Conservation (phyloP, 2,888 invertebrate genomes). For the Chrysina gloriosa region DNA sequence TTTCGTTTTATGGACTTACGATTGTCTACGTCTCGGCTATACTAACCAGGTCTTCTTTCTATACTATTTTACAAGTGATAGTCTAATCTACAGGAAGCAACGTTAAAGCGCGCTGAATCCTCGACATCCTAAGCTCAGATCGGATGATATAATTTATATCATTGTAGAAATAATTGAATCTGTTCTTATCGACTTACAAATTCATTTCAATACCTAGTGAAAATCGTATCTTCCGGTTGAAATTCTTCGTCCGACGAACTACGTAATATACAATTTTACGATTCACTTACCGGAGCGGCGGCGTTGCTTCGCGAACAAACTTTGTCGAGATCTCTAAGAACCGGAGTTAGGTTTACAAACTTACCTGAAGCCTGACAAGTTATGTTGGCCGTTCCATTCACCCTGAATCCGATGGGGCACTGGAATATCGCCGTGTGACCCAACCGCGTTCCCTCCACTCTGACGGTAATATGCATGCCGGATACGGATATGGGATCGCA, state of each 20-base stretch:
- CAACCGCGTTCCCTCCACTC: slow-evolving; percentile 81
- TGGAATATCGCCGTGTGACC: slow-evolving; percentile 82
- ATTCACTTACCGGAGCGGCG: neutral
- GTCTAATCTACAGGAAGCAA: no score
- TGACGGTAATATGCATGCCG: slow-evolving; percentile 74
- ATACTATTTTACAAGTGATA: no score
- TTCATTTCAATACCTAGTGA: neutral
- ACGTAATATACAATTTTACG: neutral
- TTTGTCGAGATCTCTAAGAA: neutral
- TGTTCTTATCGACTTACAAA: neutral
- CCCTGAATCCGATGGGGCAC: slow-evolving; percentile 83
- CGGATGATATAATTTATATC: no score
- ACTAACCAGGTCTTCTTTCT: no score
- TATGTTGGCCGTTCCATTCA: slow-evolving; percentile 81
- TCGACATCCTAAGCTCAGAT: no score
- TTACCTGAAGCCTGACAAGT: slow-evolving; percentile 85
- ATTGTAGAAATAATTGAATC: no score
- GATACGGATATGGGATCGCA: slow-evolving; percentile 74
- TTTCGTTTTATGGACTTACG: no score
- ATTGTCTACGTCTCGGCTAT: no score
- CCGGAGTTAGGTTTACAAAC: slow-evolving; percentile 41
- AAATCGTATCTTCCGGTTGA: slow-evolving; percentile 5
- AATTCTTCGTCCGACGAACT: neutral
- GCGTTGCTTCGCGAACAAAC: neutral
- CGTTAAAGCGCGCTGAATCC: no score